Conservation (phyloP, 1,140 invertebrate genomes). For the Procambarus virginalis region DNA sequence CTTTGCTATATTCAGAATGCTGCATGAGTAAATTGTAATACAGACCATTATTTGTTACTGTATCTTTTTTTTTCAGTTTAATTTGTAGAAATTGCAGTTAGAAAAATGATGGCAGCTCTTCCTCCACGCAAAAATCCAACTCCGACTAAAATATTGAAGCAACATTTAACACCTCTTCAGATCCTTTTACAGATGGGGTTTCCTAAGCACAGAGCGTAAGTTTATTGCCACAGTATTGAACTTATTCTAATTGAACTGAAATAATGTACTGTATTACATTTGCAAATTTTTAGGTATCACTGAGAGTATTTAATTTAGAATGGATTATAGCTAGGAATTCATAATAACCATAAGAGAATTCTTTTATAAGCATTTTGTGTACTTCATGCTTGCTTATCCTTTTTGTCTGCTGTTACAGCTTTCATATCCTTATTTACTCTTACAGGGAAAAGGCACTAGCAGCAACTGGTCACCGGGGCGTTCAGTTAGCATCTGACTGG, state of each 20-base stretch:
- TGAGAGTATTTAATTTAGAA: too few species aligned
- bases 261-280: too few species aligned
- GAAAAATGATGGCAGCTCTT: conserved; percentile 79
- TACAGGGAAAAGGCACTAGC: conserved; percentile 89
- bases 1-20: too few species aligned
- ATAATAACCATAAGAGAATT: too few species aligned
- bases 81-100: neutral
- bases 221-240: conserved; percentile 63
- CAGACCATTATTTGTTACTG: neutral
- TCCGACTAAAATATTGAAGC: conserved; percentile 82
- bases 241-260: too few species aligned
- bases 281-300: too few species aligned
- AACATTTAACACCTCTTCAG: conserved; percentile 84
- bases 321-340: too few species aligned
- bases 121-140: conserved; percentile 82
- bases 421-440: neutral
- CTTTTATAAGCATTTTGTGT: too few species aligned
- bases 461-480: conserved; percentile 88
- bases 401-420: too few species aligned
- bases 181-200: conserved; percentile 91
- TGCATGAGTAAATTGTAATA: too few species aligned
- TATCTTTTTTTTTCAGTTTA: neutral
- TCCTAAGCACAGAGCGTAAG: conserved; percentile 88
- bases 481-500: conserved; percentile 92
- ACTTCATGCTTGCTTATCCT: too few species aligned